Conservation (phyloP, 2,113 vertebrate species). For the Alouatta palliata region DNA sequence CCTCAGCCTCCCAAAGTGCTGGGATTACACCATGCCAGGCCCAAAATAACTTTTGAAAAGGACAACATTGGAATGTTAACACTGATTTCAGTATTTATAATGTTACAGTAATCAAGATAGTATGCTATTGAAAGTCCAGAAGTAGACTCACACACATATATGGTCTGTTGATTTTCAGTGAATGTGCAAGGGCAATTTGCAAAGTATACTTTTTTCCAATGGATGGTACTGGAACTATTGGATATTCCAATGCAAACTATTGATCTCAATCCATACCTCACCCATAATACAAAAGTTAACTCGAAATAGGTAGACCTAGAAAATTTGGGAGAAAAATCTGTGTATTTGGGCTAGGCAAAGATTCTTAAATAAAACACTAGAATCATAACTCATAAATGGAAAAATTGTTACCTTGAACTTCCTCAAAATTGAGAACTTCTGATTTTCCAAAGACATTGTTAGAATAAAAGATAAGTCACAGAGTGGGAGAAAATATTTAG, state of each 20-base stretch:
- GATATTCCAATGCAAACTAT: neutral
- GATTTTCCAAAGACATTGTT: neutral
- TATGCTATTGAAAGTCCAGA: neutral
- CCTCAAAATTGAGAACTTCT: neutral
- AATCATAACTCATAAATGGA: neutral
- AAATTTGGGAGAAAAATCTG: neutral
- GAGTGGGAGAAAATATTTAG: neutral
- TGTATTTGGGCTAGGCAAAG: neutral
- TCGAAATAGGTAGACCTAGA: neutral
- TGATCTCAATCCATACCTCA: neutral
- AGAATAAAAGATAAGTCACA: neutral
- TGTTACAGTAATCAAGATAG: neutral
- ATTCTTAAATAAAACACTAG: neutral
- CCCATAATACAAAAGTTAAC: neutral
- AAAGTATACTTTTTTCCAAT: neutral
- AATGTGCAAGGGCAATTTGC: neutral
- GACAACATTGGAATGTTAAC: neutral
- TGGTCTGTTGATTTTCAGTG: neutral
- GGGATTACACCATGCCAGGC: too few species aligned
- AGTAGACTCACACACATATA: neutral
- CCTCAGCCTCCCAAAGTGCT: too few species aligned
- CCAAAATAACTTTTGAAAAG: neutral
- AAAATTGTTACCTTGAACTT: constrained; percentile 7
- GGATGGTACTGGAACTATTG: neutral
- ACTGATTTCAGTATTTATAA: neutral